Base-by-base conservation (phyloP, 30 jellyfish, hydroid and myxozoan genomes). In the Chrysaora quinquecirrha region DNA sequence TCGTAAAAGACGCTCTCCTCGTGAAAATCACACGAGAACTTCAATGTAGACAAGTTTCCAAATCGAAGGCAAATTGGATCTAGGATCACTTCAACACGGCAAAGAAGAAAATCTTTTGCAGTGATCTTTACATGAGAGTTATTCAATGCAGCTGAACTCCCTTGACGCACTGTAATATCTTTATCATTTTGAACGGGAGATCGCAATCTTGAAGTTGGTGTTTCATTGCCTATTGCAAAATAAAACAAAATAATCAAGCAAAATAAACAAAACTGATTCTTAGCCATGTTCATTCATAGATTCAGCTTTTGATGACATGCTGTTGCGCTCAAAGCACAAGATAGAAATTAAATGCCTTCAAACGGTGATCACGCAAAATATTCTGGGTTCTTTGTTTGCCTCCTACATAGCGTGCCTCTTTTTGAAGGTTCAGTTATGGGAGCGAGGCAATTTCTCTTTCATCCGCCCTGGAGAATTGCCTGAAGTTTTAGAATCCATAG, bases 21-120 rank as follows among this genome's bases (percentile, higher is more conserved):
- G 9, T 16, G 27, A 23, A 50, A 34, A 48, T 69, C 64, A 63
- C 92, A 82, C 20, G 27, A 12, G 34, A 82, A 82, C 19, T 35
- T 30, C 29, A 48, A 31, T 3, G 64, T 25, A 0, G 85, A 46
- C 54, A 82, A 10, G 24, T 4, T 82, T 28, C 92, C 92, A 56
- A 68, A 82, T 11, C 92, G 92, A 3, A 82, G 73, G 92, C 92
- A 82, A 71, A 82, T 69, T 11, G 92, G 92, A 70, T 82, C 92
- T 35, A 14, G 35, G 31, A 82, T 38, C n/a, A 68, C 75, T 38
- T 82, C 92, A 33, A 70, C 56, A 22, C 92, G 48, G 50, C 92
- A 82, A 10, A 82, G 85, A 12, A 82, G 56, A 33, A 73, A 68
- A 9, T 35, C 80, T 3, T 58, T 70, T 0, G 85, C 62, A 9